Conservation (phyloP, 2,113 vertebrate genomes). For the Siniperca chuatsi region DNA sequence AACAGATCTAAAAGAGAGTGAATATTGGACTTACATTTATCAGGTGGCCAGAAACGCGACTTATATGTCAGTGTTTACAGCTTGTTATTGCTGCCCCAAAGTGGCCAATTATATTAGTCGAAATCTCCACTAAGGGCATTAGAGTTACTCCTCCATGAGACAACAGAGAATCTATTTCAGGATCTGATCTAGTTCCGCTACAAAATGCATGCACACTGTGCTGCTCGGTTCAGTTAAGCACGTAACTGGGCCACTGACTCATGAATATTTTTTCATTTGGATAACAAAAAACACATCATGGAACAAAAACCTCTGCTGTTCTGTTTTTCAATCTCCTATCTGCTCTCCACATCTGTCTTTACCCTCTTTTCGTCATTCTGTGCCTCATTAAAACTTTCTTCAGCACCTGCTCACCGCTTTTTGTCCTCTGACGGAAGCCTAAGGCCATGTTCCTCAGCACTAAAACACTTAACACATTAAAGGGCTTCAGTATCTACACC, state of each 20-base stretch:
- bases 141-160: no score
- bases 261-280: not conserved
- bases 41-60: no score
- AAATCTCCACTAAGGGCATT: not conserved
- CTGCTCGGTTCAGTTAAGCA: not conserved
- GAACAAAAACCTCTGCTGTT: not conserved
- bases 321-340: not conserved
- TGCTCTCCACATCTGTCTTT: conserved; percentile 23
- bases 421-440: conserved; percentile 20
- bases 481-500: conserved; percentile 10
- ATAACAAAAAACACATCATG: not conserved
- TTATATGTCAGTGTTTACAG: not conserved
- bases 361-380: not conserved
- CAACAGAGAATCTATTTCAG: not conserved
- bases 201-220: not conserved
- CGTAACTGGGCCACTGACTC: not conserved
- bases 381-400: conserved; percentile 12
- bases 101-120: not conserved
- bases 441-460: not conserved
- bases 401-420: conserved; percentile 22
- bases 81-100: not conserved
- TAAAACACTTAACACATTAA: not conserved
- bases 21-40: no score
- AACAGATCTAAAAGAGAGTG: no score
- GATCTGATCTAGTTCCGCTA: not conserved